Conservation (phyloP, 2,113 vertebrate genomes). For the Nibea albiflora region DNA sequence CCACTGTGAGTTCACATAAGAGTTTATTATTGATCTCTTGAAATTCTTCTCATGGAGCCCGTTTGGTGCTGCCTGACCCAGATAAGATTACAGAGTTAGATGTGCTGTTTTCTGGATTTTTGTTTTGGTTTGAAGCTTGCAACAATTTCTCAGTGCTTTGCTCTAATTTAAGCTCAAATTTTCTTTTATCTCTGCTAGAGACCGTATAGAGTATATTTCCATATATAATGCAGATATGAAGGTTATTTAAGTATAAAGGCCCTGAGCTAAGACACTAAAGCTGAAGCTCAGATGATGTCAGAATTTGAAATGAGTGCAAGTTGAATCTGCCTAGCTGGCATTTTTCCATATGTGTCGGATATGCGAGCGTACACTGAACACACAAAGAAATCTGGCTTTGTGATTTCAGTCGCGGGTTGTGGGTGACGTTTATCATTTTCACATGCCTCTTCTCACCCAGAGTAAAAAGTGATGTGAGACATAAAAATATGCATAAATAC, state of each 20-base stretch:
- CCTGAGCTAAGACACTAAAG: slow-evolving; percentile 32
- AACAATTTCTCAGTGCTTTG: slow-evolving; percentile 23
- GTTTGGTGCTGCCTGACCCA: slow-evolving; percentile 35
- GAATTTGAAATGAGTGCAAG: slow-evolving; percentile 63
- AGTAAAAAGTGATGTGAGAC: slow-evolving; percentile 13
- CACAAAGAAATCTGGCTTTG: slow-evolving; percentile 32
- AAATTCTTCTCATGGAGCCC: slow-evolving; percentile 71
- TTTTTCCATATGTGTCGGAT: slow-evolving; percentile 37
- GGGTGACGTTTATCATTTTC: slow-evolving; percentile 5
- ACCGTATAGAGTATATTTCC: slow-evolving; percentile 33
- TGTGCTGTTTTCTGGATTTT: slow-evolving; percentile 15
- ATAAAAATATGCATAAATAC: slow-evolving; percentile 7
- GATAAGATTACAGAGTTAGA: slow-evolving; percentile 30
- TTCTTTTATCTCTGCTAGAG: slow-evolving; percentile 32
- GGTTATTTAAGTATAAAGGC: slow-evolving; percentile 30
- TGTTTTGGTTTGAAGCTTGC: slow-evolving; percentile 21
- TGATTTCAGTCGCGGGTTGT: slow-evolving; percentile 26
- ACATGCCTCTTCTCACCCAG: slow-evolving; percentile 7
- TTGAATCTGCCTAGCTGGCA: slow-evolving; percentile 62
- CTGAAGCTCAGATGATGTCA: slow-evolving; percentile 64
- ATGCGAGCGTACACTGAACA: slow-evolving; percentile 20
- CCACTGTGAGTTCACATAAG: slow-evolving; percentile 64
- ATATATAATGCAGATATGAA: slow-evolving; percentile 30
- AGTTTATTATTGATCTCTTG: slow-evolving; percentile 71
- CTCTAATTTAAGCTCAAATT: slow-evolving; percentile 30